Conservation (phyloP, 2,113 vertebrate genomes). For the Tachysurus fulvidraco region DNA sequence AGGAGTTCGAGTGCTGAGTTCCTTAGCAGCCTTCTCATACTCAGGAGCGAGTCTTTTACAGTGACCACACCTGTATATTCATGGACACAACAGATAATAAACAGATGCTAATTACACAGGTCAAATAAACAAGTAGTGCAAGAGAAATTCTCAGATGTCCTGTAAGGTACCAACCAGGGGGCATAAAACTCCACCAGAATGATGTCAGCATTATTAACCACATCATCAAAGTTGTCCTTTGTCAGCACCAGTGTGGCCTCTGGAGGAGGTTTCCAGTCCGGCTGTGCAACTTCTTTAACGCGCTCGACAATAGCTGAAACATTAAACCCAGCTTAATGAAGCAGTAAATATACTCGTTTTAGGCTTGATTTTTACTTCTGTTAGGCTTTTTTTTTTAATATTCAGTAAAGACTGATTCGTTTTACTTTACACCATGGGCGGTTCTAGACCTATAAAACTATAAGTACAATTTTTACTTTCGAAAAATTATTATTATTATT, state of each 20-base stretch:
- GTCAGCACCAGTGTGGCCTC: constrained; percentile 92
- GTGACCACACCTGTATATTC: constrained; percentile 87
- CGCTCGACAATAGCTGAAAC: constrained; percentile 86
- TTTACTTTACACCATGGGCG: neutral
- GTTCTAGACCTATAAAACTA: too few species aligned
- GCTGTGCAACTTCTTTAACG: constrained; percentile 87
- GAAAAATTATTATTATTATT: too few species aligned
- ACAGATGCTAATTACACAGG: neutral
- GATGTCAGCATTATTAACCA: constrained; percentile 86
- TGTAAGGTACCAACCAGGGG: constrained; percentile 81
- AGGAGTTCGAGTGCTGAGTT: constrained; percentile 80
- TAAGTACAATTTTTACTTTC: too few species aligned
- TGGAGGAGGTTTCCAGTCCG: constrained; percentile 88
- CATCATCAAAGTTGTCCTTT: constrained; percentile 87
- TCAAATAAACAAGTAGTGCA: neutral
- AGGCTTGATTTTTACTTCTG: neutral
- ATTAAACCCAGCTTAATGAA: constrained; percentile 2
- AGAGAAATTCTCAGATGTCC: neutral
- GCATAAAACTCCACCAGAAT: constrained; percentile 99
- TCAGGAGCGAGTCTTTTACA: constrained; percentile 95
- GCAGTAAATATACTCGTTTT: neutral
- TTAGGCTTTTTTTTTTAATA: neutral
- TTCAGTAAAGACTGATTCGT: neutral
- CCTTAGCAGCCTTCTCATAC: constrained; percentile 92
- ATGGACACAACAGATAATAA: neutral